phyloP scores from a whole-genome alignment of 2,113 vertebrate genomes.

The Tinamus guttatus region DNA sequence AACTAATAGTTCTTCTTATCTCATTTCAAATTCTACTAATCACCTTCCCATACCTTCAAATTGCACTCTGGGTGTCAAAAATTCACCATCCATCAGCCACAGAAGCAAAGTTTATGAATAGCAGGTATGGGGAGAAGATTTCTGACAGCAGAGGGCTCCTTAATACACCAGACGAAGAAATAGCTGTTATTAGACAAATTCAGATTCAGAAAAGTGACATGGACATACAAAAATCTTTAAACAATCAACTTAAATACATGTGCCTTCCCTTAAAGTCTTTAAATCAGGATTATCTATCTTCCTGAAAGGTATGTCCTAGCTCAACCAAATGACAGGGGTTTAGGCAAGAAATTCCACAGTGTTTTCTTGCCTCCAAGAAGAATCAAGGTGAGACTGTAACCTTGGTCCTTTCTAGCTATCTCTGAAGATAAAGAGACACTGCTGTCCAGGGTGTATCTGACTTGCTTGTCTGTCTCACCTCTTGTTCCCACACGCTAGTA shows the following conservation, averaged over 20 bases:
- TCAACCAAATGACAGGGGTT: not conserved
- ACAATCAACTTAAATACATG: not conserved
- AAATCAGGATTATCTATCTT: not conserved
- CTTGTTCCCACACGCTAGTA: not conserved
- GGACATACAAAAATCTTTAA: not conserved
- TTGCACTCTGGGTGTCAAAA: not conserved
- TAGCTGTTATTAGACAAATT: not conserved
- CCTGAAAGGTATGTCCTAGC: not conserved
- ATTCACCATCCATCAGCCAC: not conserved
- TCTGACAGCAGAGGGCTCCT: constrained; percentile 69
- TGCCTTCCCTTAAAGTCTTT: not conserved
- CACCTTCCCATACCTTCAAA: not conserved
- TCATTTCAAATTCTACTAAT: not conserved
- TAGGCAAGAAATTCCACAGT: not conserved
- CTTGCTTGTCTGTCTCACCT: not conserved
- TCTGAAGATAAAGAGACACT: not conserved
- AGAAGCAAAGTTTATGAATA: constrained; percentile 8
- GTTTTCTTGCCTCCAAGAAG: rapidly evolving
- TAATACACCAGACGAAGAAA: constrained; percentile 56
- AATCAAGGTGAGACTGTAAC: not conserved
- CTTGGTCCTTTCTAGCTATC: not conserved
- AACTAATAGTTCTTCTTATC: not conserved
- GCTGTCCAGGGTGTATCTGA: not conserved
- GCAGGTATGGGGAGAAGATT: constrained; percentile 27
- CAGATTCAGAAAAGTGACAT: not conserved